Evolutionary conservation across 2,113 vertebrate species (phyloP).

Genomic region (Struthidea cinerea): DNA sequence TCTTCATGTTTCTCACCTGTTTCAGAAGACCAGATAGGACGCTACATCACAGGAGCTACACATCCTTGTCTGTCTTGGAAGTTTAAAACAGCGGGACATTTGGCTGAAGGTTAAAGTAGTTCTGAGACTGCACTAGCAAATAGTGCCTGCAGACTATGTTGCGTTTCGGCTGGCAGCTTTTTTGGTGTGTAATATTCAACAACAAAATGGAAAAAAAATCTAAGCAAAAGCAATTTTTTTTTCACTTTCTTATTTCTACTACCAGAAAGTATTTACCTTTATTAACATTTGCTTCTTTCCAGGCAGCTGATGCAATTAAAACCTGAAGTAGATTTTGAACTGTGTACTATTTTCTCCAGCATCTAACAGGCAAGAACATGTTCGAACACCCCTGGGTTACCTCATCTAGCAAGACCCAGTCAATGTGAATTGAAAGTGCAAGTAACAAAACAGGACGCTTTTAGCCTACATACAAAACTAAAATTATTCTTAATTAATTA

Average conservation of each 20-base stretch:
- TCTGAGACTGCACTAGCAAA: background rate
- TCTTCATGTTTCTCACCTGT: background rate
- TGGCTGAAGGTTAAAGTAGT: conserved; percentile 5
- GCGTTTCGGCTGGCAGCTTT: accelerated
- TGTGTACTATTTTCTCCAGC: background rate
- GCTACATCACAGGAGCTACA: background rate
- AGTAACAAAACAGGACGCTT: background rate
- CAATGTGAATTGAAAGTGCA: background rate
- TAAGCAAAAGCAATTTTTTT: background rate
- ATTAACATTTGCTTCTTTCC: background rate
- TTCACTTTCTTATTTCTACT: background rate
- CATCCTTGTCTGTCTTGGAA: background rate
- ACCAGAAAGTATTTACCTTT: conserved; percentile 14
- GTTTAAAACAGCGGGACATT: background rate
- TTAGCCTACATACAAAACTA: background rate
- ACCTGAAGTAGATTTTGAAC: background rate
- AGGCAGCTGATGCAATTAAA: background rate
- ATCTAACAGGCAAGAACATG: background rate
- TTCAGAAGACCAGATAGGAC: background rate
- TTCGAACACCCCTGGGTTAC: background rate
- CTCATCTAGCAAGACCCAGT: background rate
- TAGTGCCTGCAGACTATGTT: background rate
- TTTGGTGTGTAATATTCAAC: background rate
- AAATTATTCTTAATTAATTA: background rate
- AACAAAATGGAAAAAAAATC: background rate